These are phyloP conservation scores for Sebastes kiyomatsui DNA, from an alignment of 2,797 vertebrate genomes.

Conservation along the genomic window DNA sequence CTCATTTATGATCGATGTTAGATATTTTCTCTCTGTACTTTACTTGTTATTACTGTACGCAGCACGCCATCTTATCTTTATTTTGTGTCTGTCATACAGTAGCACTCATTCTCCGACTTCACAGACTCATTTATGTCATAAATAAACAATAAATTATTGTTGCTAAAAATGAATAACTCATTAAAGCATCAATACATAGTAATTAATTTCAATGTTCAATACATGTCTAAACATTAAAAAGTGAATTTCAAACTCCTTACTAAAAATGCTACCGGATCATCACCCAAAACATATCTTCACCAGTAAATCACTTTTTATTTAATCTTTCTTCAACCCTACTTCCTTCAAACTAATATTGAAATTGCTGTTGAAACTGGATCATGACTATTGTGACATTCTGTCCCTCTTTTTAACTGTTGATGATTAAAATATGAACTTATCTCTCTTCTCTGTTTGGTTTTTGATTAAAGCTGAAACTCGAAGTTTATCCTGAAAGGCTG, in stretches of 20 bases:
- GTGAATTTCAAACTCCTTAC: background rate
- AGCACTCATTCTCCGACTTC: background rate
- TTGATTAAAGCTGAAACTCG: slow-evolving; percentile 1
- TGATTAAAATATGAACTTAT: background rate
- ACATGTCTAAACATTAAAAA: background rate
- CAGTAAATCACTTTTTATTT: background rate
- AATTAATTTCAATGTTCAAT: background rate
- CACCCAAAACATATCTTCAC: background rate
- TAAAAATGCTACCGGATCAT: background rate
- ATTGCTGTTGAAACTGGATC: background rate
- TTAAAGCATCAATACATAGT: background rate
- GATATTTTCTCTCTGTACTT: background rate
- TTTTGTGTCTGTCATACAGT: background rate
- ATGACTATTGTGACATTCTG: background rate
- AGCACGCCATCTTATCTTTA: background rate
- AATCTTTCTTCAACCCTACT: background rate
- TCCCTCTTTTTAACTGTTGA: background rate
- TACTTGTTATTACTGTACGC: background rate
- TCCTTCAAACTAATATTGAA: background rate
- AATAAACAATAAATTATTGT: background rate
- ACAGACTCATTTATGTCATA: background rate
- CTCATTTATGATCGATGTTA: background rate
- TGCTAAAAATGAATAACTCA: background rate
- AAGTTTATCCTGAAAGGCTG: background rate
- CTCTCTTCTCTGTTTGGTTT: background rate